Base-by-base conservation (phyloP, 2,113 vertebrate genomes). In the Chunga burmeisteri region DNA sequence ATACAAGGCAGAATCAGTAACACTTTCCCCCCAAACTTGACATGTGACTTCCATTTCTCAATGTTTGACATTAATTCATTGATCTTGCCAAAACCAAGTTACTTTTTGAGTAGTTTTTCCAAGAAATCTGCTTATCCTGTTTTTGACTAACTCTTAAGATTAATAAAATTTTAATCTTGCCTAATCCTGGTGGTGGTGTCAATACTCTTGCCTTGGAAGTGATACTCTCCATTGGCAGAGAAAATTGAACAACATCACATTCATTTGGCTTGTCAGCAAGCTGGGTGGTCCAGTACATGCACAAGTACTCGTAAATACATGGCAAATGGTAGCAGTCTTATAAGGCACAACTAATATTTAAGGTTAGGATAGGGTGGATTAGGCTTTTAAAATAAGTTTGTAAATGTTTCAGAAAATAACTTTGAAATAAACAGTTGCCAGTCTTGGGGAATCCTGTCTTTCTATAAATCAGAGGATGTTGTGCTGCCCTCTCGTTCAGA, bases 11-110 rank as follows among this genome's bases (percentile, higher is more conserved):
- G n/a, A 62, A 68, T 56, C 34, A n/a, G 25, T 23, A 90, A 36
- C 9, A 1, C 11, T 44, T 63, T 10, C 14, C 4, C 7, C 0
- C 0, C 4, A 27, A 26, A 47, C 12, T 1, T 84, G 40, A 52
- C 9, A 14, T 17, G 25, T 2, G 1, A n/a, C 49, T 71, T 75
- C 16, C 16, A 36, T 8, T 6, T 77, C 50, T n/a, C 29, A 11
- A 17, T 87, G 38, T 52, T 38, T 82, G 21, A 74, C 11, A 5
- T 6, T 36, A 44, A 21, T 93, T 88, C 36, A 30, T 11, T 59
- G 34, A 42, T 32, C 23, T 65, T 68, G n/a, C 20, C 40, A 49
- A 90, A 77, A 42, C 6, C 6, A 55, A 70, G 7, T 55, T 58
- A 6, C 13, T 70, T 3, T 2, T 7, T 5, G 27, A 36, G 11